Conservation (phyloP, 1,140 invertebrate genomes). For the Achroia grisella region DNA sequence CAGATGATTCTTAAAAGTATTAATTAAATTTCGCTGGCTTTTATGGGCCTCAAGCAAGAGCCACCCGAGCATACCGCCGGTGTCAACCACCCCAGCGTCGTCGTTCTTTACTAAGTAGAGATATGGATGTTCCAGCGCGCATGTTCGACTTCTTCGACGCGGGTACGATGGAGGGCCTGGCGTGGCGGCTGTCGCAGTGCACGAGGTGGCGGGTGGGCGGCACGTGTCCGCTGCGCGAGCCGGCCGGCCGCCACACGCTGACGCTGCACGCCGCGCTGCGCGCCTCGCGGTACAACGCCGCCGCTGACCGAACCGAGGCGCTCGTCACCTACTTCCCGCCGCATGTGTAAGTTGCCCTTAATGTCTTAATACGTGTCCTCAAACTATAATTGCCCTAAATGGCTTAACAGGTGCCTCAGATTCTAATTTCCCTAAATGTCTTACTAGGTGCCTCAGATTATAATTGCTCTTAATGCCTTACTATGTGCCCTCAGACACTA, state of each 20-base stretch:
- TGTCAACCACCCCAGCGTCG: too few species aligned
- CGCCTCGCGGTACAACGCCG: conserved; percentile 46
- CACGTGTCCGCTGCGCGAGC: conserved; percentile 48
- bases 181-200: conserved; percentile 66
- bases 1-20: too few species aligned
- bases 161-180: conserved; percentile 90
- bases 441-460: background rate
- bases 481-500: conserved; percentile 6
- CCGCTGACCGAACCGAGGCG: conserved; percentile 34
- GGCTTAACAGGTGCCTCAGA: background rate
- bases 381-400: background rate
- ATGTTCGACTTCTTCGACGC: conserved; percentile 92
- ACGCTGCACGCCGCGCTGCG: conserved; percentile 41
- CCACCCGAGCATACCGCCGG: too few species aligned
- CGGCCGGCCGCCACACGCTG: conserved; percentile 47
- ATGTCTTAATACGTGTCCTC: background rate
- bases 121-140: conserved; percentile 74
- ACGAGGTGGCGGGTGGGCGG: conserved; percentile 58
- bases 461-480: too few species aligned
- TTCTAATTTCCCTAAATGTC: background rate
- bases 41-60: too few species aligned
- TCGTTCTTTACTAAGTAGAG: too few species aligned
- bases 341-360: conserved; percentile 43
- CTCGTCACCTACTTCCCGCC: conserved; percentile 59
- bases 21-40: too few species aligned